Evolutionary conservation across 2,888 invertebrate genomes (phyloP).

Genomic region (Heliconius ethilla): DNA sequence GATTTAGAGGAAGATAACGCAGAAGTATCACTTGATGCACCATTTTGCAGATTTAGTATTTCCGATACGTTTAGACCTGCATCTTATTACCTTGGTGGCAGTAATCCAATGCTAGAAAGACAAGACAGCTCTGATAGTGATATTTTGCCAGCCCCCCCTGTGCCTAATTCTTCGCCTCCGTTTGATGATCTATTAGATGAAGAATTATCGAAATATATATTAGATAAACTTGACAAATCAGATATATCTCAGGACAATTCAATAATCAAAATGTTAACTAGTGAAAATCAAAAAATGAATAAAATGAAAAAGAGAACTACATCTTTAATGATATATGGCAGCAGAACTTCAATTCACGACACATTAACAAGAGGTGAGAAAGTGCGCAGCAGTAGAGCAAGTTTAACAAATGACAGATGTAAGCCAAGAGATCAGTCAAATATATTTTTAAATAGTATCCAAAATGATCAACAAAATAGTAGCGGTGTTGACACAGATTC

Average conservation of each 20-base stretch:
- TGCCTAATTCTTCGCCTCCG: slow-evolving; percentile 88
- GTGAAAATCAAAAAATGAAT: slow-evolving; percentile 73
- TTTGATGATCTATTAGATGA: slow-evolving; percentile 86
- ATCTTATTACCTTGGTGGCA: slow-evolving; percentile 91
- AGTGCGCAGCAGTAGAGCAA: slow-evolving; percentile 74
- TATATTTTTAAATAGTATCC: slow-evolving; percentile 60
- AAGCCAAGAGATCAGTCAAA: slow-evolving; percentile 58
- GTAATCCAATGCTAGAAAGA: slow-evolving; percentile 84
- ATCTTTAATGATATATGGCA: slow-evolving; percentile 79
- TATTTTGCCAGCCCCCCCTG: slow-evolving; percentile 88
- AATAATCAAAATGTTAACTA: slow-evolving; percentile 76
- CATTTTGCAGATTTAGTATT: slow-evolving; percentile 87
- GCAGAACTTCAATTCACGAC: slow-evolving; percentile 77
- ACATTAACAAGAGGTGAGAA: slow-evolving; percentile 78
- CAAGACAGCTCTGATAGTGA: slow-evolving; percentile 92
- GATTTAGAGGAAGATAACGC: slow-evolving; percentile 93
- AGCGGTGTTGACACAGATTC: slow-evolving; percentile 75
- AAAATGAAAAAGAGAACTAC: slow-evolving; percentile 75
- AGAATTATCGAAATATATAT: slow-evolving; percentile 74
- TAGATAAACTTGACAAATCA: slow-evolving; percentile 79
- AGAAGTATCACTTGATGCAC: slow-evolving; percentile 86
- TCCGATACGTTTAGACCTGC: slow-evolving; percentile 94
- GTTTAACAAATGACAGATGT: slow-evolving; percentile 66
- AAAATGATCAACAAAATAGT: slow-evolving; percentile 66
- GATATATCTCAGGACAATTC: slow-evolving; percentile 76